These are phyloP conservation scores for Dipus sagitta DNA, from an alignment of 2,797 vertebrate genomes.

Conservation along the genomic window DNA sequence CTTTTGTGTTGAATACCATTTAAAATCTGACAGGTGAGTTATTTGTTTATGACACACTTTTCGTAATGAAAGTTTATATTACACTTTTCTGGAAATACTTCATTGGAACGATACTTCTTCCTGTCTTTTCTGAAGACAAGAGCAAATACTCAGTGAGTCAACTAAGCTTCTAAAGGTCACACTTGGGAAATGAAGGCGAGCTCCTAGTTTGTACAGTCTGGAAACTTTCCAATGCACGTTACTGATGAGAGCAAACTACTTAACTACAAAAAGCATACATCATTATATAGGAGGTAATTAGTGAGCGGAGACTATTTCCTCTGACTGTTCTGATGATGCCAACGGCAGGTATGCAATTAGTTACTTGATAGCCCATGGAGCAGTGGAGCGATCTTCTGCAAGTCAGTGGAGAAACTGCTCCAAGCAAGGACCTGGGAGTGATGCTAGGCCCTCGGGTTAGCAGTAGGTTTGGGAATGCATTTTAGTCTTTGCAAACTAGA, in stretches of 20 bases:
- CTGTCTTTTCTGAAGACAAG: slow-evolving; percentile 83
- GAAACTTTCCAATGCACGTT: slow-evolving; percentile 86
- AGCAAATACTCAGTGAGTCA: slow-evolving; percentile 87
- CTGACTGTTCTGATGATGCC: slow-evolving; percentile 83
- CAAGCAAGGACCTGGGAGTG: slow-evolving; percentile 84
- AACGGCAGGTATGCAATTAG: slow-evolving; percentile 81
- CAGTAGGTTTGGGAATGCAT: slow-evolving; percentile 75
- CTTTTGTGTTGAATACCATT: slow-evolving; percentile 82
- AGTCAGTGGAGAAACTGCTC: slow-evolving; percentile 85
- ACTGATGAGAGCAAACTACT: slow-evolving; percentile 88
- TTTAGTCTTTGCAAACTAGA: slow-evolving; percentile 79
- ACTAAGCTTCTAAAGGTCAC: slow-evolving; percentile 87
- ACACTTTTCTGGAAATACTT: slow-evolving; percentile 86
- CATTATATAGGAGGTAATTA: slow-evolving; percentile 90
- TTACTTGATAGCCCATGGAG: slow-evolving; percentile 80
- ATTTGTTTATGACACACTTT: slow-evolving; percentile 84
- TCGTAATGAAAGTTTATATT: slow-evolving; percentile 87
- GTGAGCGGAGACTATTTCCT: slow-evolving; percentile 87
- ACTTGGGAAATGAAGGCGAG: slow-evolving; percentile 81
- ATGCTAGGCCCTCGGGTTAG: slow-evolving; percentile 74
- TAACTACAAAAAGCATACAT: slow-evolving; percentile 89
- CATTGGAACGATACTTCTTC: slow-evolving; percentile 82
- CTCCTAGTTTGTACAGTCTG: slow-evolving; percentile 79
- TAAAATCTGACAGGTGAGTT: slow-evolving; percentile 87
- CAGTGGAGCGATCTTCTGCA: slow-evolving; percentile 83